Base-by-base conservation (phyloP, 1,140 invertebrate species). In the Phortica variegata region DNA sequence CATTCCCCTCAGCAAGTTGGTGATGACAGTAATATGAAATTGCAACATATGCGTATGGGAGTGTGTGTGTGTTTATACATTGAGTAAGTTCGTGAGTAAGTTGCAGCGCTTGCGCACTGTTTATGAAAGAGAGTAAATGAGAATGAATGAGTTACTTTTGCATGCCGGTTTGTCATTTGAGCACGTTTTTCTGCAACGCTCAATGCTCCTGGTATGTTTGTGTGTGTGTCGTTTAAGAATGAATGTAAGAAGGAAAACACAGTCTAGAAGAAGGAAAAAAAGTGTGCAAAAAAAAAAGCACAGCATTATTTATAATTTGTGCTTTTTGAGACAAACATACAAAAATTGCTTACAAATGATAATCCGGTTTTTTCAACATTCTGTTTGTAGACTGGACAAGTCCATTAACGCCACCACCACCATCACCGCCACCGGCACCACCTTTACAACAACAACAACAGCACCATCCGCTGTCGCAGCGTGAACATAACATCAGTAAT, bases 361-460 rank as follows among this genome's bases (percentile, higher is more conserved):
- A 33, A 34, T 23, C 26, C 21, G 13, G 2, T 51, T 6, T 51
- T 6, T 10, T 43, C 13, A 17, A 44, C 34, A 20, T 49, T 17
- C 34, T 32, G 12, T 69, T 57, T n/a, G 10, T 49, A 75, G 72
- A 73, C 65, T 76, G 73, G 73, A 71, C 69, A 56, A 66, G 60
- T 59, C 60, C 65, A 19, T 49, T 62, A 48, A 65, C 62, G 41
- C 52, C 58, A 52, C 60, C 56, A 52, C 54, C 49, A 43, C 41
- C 54, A 42, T 29, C 36, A 50, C 44, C 54, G 34, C 38, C 56
- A 50, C 43, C 47, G 47, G 43, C 34, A 29, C n/a, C n/a, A n/a
- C n/a, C n/a, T n/a, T n/a, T n/a, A n/a, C n/a, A n/a, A 20, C 18
- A 29, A 9, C 42, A 16, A 34, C 34, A 46, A 32, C 43, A 31